These are phyloP conservation scores for Lacerta agilis DNA, from an alignment of 2,797 vertebrate species.

Conservation along the genomic window DNA sequence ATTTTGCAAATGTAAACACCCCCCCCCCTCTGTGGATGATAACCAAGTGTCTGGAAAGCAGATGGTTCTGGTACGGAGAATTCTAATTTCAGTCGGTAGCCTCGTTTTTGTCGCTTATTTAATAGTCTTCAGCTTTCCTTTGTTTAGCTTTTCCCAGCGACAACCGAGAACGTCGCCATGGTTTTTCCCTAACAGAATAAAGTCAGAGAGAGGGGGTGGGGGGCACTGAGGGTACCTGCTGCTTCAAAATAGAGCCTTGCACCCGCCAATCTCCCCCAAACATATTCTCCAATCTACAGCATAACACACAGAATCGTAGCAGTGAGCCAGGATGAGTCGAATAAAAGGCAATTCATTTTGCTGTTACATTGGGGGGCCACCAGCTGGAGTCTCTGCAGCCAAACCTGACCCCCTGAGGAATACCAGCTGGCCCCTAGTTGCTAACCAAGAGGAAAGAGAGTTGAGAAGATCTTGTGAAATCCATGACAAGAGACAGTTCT, in stretches of 20 bases:
- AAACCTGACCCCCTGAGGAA: not conserved
- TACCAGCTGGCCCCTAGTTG: not conserved
- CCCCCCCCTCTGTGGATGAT: not conserved
- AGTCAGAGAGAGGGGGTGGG: not conserved
- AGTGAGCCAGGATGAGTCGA: not conserved
- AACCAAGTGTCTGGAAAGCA: not conserved
- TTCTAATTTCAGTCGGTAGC: not conserved
- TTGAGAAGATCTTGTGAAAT: not conserved
- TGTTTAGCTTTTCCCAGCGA: not conserved
- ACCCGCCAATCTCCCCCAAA: not conserved
- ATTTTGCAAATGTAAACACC: slow-evolving; percentile 15
- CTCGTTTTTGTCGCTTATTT: not conserved
- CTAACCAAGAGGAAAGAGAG: not conserved
- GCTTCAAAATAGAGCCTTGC: not conserved
- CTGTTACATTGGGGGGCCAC: not conserved
- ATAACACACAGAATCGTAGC: not conserved
- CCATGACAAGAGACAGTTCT: not conserved
- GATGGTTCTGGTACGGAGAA: not conserved
- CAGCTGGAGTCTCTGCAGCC: not conserved
- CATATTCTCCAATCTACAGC: not conserved
- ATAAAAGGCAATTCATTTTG: not conserved
- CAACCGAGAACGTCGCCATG: not conserved
- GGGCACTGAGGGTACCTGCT: too few species aligned
- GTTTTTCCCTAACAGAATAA: not conserved
- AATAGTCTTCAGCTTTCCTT: not conserved